Conservation (phyloP, 2,888 invertebrate species). For the Reticulitermes lucifugus region DNA sequence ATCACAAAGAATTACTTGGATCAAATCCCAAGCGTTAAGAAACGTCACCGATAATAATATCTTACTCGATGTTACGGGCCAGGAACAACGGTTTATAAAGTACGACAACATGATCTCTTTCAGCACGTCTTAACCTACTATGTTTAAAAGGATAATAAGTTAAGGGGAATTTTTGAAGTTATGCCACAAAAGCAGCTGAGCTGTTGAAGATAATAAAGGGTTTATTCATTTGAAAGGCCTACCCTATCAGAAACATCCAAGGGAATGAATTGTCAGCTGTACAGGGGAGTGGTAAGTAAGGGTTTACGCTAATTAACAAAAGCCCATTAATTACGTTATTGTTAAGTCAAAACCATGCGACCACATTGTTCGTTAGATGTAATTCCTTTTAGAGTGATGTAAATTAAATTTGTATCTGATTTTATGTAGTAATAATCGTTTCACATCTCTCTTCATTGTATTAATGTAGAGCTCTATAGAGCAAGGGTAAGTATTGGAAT, state of each 20-base stretch:
- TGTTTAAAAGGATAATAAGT: not conserved
- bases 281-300: not conserved
- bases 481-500: not conserved
- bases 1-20: not conserved
- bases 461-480: not conserved
- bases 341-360: not conserved
- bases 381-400: not conserved
- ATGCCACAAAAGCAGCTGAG: not conserved
- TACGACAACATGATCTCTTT: not conserved
- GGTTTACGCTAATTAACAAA: constrained; percentile 7
- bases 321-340: not conserved
- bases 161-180: not conserved
- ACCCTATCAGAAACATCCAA: not conserved
- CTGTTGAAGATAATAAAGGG: not conserved
- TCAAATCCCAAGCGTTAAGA: not conserved
- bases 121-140: not conserved
- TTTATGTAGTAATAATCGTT: too few species aligned
- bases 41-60: not conserved
- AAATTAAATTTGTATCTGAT: not conserved
- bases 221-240: not conserved
- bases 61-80: not conserved
- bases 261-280: not conserved
- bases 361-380: not conserved
- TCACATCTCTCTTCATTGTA: too few species aligned
- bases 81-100: not conserved